A percentile compares a stretch with the other conserved stretches of the same genome.
These are phyloP conservation scores for Passerculus sandwichensis DNA, from an alignment of 2,797 vertebrate genomes.

Conservation along the genomic window DNA sequence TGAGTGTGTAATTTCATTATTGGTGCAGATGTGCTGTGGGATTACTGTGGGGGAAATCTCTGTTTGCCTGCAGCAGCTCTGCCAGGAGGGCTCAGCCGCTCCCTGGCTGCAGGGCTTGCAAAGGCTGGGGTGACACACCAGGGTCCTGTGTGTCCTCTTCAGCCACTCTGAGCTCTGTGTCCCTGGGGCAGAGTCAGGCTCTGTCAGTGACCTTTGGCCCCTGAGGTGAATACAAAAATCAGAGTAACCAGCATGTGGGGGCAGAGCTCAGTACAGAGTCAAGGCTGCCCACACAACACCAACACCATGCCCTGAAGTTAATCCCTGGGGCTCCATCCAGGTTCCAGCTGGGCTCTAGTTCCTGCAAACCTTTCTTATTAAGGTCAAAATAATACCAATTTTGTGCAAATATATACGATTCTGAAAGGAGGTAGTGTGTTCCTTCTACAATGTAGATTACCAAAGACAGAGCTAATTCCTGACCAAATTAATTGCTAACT, in stretches of 20 bases:
- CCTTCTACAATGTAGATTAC: not conserved
- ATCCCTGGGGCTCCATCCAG: not conserved
- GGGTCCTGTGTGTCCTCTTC: not conserved
- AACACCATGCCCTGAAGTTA: not conserved
- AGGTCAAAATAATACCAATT: not conserved
- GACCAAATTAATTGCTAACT: not conserved
- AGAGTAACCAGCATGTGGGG: not conserved
- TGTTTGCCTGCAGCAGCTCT: not conserved
- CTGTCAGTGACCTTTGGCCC: not conserved
- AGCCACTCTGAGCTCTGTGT: rapidly evolving
- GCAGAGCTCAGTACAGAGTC: not conserved
- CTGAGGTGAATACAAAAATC: not conserved
- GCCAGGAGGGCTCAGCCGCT: not conserved
- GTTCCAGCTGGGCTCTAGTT: not conserved
- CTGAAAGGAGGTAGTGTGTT: not conserved
- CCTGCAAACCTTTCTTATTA: not conserved
- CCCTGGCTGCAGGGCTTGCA: rapidly evolving
- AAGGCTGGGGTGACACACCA: not conserved
- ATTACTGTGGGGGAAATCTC: rapidly evolving
- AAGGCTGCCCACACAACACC: not conserved
- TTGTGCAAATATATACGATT: not conserved
- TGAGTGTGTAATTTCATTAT: not conserved
- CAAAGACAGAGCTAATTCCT: not conserved
- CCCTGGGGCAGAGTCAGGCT: not conserved
- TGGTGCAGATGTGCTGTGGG: not conserved